Percentiles rank a stretch among this genome's conserved stretches.
Evolutionary conservation across 2,113 vertebrate species (phyloP).

Genomic region (Spermophilus dauricus): DNA sequence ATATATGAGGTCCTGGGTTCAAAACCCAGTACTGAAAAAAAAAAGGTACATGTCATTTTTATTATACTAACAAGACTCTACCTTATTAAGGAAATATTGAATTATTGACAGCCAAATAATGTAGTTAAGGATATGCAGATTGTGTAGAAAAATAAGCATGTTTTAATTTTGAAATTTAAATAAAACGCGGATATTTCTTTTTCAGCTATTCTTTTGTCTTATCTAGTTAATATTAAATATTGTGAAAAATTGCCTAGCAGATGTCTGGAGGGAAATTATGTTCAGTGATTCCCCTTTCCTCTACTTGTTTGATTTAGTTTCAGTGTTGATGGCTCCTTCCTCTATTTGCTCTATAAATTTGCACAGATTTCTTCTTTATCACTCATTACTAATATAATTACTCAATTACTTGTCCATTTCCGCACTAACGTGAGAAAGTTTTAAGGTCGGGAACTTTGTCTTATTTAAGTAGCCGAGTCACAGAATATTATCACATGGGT

Average conservation of each 20-base stretch:
- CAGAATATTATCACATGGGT: neutral
- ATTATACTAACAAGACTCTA: neutral
- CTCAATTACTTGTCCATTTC: neutral
- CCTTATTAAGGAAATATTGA: neutral
- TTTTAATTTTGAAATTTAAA: constrained; percentile 38
- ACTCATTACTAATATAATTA: neutral
- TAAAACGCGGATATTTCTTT: neutral
- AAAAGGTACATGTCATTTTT: neutral
- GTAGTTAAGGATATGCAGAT: neutral
- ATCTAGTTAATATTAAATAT: neutral
- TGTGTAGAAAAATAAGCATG: neutral
- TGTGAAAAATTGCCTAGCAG: neutral
- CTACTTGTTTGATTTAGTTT: neutral
- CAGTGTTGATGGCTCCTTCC: neutral
- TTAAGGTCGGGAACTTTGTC: neutral
- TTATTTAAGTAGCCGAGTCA: neutral
- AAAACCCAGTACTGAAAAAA: too few species aligned
- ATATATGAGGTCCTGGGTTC: too few species aligned
- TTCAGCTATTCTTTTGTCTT: neutral
- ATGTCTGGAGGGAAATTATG: neutral
- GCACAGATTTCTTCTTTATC: neutral
- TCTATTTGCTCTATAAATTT: neutral
- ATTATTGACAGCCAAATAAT: neutral
- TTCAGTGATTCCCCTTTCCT: neutral
- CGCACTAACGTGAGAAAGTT: neutral